A percentile compares a stretch with the other conserved stretches of the same genome.
Evolutionary conservation across 2,113 vertebrate genomes (phyloP).

Genomic region (Phoenicopterus ruber): DNA sequence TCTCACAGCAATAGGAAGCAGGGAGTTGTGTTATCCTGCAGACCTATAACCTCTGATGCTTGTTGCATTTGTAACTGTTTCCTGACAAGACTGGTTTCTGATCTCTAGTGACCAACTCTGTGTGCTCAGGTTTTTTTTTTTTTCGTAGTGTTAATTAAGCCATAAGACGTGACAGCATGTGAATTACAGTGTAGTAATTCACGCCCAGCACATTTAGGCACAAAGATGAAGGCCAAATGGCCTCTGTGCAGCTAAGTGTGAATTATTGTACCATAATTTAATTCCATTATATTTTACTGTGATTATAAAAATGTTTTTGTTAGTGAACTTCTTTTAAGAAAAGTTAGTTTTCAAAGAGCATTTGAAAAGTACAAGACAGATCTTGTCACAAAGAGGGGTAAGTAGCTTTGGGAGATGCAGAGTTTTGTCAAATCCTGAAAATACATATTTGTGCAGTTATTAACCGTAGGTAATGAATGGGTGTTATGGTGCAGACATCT

Average conservation of each 20-base stretch:
- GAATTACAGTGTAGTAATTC: slow-evolving; percentile 47
- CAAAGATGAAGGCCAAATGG: slow-evolving; percentile 52
- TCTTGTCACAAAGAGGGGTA: not conserved
- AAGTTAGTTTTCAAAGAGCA: not conserved
- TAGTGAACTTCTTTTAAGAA: not conserved
- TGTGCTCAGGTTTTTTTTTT: not conserved
- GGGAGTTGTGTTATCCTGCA: not conserved
- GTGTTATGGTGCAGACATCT: not conserved
- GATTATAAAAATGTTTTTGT: slow-evolving; percentile 20
- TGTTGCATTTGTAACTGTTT: not conserved
- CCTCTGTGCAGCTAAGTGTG: slow-evolving; percentile 27
- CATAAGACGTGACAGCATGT: not conserved
- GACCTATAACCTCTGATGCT: not conserved
- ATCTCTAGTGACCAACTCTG: not conserved
- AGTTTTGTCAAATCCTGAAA: not conserved
- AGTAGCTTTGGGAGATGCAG: not conserved
- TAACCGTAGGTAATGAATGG: not conserved
- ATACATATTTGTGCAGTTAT: not conserved
- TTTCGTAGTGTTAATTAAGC: not conserved
- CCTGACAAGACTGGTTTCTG: not conserved
- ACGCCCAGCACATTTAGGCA: slow-evolving; percentile 7
- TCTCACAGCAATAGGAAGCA: not conserved
- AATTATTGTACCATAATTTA: slow-evolving; percentile 42
- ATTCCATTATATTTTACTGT: slow-evolving; percentile 24
- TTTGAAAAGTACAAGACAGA: not conserved